A percentile compares a stretch with the other conserved stretches of the same genome.
Evolutionary conservation across 2,888 invertebrate species (phyloP).

Genomic region (Parnassius mnemosyne): DNA sequence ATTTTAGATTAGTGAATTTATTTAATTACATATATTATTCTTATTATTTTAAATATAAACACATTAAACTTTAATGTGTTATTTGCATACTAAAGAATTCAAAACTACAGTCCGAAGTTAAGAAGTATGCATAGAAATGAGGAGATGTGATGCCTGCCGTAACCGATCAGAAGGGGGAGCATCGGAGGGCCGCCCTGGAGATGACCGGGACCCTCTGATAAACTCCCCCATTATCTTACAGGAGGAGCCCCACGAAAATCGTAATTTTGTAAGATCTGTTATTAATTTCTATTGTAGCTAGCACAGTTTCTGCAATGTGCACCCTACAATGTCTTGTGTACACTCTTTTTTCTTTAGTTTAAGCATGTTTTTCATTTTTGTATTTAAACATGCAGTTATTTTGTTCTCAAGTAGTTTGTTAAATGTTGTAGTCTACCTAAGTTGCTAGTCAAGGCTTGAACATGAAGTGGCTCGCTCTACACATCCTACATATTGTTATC

Average conservation of each 20-base stretch:
- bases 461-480: not conserved
- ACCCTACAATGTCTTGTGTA: conserved; percentile 32
- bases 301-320: conserved; percentile 41
- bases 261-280: conserved; percentile 62
- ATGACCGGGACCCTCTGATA: conserved; percentile 65
- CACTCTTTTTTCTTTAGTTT: conserved; percentile 11
- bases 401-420: conserved; percentile 3
- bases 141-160: conserved; percentile 68
- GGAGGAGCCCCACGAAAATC: conserved; percentile 64
- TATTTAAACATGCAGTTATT: conserved; percentile 26
- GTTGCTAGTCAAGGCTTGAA: conserved; percentile 2
- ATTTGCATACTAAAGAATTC: conserved; percentile 49
- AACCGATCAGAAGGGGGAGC: conserved; percentile 61
- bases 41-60: not conserved
- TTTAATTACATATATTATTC: not conserved
- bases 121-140: conserved; percentile 77
- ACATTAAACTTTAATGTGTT: conserved; percentile 22
- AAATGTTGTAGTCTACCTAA: conserved; percentile 17
- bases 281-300: conserved; percentile 45
- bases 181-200: conserved; percentile 42
- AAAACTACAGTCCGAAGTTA: conserved; percentile 65
- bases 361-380: conserved; percentile 34
- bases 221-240: conserved; percentile 56
- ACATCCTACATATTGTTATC: not conserved
- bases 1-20: not conserved